Evolutionary conservation across 1,140 invertebrate species (phyloP), one percentile per base, ranked within the genome.

Genomic region (Dufourea novaeangliae): DNA sequence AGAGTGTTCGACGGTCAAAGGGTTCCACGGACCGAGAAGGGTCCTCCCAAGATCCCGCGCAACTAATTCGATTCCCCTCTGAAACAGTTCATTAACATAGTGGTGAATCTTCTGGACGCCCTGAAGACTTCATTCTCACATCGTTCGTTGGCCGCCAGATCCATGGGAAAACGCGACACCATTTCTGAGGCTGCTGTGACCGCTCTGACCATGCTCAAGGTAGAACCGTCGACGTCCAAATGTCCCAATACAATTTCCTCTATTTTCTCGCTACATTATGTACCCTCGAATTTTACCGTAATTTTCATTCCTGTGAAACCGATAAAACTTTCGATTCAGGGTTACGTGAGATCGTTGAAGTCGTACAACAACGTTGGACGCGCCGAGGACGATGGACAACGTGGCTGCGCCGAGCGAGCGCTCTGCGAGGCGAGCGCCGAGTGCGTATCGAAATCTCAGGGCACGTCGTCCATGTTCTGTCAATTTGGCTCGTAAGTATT

Each of bases 41-140:
- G 2, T 22, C 8, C 5, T n/a, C 12, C 6, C n/a, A 3, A 4
- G 34, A 27, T 12, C 12, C 4, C 25, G 6, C 5, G 32, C n/a
- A n/a, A n/a, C 20, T 46, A 39, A 66, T 46, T 3, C 12, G 37
- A 44, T 37, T 71, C 12, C 37, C 11, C 37, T 67, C 37, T 67
- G 57, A 70, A 77, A 82, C 94, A 98, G 97, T 97, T 98, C 92
- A 97, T 98, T 92, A 97, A 96, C 93, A 97, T 98, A 91, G 96
- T 97, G 29, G 95, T 97, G 84, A 97, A 97, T 89, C 94, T 98
- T 34, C 92, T 98, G 92, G 97, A 98, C 84, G 97, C 97, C 44
- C 92, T 98, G 85, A 97, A 97, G 91, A 97, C 97, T 10, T 97
- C 97, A 37, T 97, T 98, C 93, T 97, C 96, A 10, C 97, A 98